A percentile compares a stretch with the other conserved stretches of the same genome.
phyloP scores from a whole-genome alignment of 2,113 vertebrate species.

The Leptobrachium ailaonicum region DNA sequence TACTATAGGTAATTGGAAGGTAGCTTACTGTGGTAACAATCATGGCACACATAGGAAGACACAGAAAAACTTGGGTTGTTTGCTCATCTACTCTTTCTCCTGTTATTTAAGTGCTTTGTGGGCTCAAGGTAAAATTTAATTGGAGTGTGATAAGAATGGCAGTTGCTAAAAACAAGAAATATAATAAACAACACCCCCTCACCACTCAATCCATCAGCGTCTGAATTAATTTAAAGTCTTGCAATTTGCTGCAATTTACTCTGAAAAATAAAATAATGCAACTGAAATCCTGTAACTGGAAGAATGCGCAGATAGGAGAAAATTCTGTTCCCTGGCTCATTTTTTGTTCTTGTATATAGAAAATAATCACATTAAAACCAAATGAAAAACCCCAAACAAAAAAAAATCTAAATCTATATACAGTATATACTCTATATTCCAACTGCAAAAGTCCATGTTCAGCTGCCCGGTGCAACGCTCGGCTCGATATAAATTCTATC shows the following conservation, averaged over 20 bases:
- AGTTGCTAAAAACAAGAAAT: not conserved
- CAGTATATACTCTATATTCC: no score
- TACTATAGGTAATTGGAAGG: slow-evolving; percentile 20
- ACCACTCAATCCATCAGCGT: slow-evolving; percentile 3
- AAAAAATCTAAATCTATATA: no score
- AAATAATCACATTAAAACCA: no score
- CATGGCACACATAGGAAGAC: slow-evolving; percentile 2
- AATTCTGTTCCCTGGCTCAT: not conserved
- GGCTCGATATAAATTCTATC: no score
- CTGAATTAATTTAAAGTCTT: not conserved
- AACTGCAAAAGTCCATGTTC: no score
- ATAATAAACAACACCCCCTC: no score
- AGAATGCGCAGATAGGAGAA: not conserved
- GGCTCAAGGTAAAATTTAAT: slow-evolving; percentile 12
- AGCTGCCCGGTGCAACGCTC: no score
- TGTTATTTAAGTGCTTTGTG: slow-evolving; percentile 21
- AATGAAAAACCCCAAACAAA: no score
- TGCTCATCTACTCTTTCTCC: not conserved
- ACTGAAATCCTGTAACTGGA: slow-evolving; percentile 14
- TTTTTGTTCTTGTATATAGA: no score
- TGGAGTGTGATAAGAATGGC: slow-evolving; percentile 16
- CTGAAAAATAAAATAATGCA: slow-evolving; percentile 35
- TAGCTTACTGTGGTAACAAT: slow-evolving; percentile 10
- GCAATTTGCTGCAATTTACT: not conserved
- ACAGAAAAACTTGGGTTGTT: not conserved